Base-by-base conservation (phyloP, 2,888 invertebrate genomes). In the Morpho achilles region DNA sequence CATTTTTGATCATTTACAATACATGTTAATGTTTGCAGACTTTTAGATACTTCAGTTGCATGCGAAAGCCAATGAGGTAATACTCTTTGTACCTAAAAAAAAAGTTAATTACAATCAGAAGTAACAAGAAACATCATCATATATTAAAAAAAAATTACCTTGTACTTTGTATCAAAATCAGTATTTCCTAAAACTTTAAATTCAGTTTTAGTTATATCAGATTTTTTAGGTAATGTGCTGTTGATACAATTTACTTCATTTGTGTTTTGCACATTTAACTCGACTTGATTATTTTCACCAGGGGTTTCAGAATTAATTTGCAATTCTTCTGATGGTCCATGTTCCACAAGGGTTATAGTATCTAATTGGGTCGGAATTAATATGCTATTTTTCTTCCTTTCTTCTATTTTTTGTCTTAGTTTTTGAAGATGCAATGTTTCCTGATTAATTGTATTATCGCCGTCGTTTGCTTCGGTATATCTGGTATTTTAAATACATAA, bases 61-160 rank as follows among this genome's bases (percentile, higher is more conserved):
- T 96, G 92, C 1, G 95, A 93, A 43, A 99, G 80, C 98, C 98
- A 99, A 65, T 94, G 91, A 1, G 98, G 98, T 50, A 98, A 84
- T 7, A 96, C 93, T 79, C 96, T 90, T 73, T 94, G 93, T 0
- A 96, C 94, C 94, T 94, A 68, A 72, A 83, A 91, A 10, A 42
- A 43, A 22, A 42, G 7, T 10, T 43, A 0, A 8, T 43, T 23
- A 39, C 23, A 23, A 40, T 39, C n/a, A 1, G 2, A 6, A 10
- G 50, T n/a, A 43, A n/a, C 7, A 43, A 43, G 43, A 8, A 43
- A 43, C 3, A 8, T 43, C 1, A 3, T 43, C 7, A 9, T 43
- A 9, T 5, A 45, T 8, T 7, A 42, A 52, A 23, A 32, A 50
- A 40, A 16, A 43, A 32, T 42, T 52, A 92, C 93, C 76, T 92